Percentiles rank a stretch among this genome's conserved stretches.
phyloP scores from a whole-genome alignment of 2,113 vertebrate species.

The Solenodon paradoxus region DNA sequence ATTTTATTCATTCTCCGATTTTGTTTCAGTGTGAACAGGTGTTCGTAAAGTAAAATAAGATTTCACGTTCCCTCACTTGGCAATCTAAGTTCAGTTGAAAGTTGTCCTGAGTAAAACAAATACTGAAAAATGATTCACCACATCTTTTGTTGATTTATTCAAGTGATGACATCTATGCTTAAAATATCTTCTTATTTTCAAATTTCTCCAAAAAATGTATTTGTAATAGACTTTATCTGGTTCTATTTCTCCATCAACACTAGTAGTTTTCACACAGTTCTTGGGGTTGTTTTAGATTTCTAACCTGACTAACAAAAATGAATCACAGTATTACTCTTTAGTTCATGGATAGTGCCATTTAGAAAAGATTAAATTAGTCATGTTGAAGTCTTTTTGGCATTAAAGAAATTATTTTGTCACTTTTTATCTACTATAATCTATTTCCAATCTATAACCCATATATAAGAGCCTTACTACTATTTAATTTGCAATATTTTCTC shows the following conservation, averaged over 20 bases:
- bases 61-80: not conserved
- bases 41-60: not conserved
- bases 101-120: not conserved
- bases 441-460: not conserved
- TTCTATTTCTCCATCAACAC: not conserved
- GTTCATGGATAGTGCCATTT: not conserved
- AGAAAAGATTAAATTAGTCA: conserved; percentile 13
- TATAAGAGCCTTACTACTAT: not conserved
- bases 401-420: not conserved
- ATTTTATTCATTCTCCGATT: not conserved
- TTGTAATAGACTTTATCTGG: not conserved
- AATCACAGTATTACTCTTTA: not conserved
- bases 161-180: not conserved
- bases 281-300: not conserved
- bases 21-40: not conserved
- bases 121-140: not conserved
- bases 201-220: not conserved
- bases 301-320: not conserved
- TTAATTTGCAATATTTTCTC: not conserved
- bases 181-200: not conserved
- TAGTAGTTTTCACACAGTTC: not conserved
- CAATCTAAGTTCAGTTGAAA: not conserved
- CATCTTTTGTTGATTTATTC: not conserved
- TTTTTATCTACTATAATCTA: not conserved
- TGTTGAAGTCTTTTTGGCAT: not conserved